Evolutionary conservation across 2,888 invertebrate genomes (phyloP), one percentile per base, ranked within the genome.

Genomic region (Gymnosoma rotundatum): DNA sequence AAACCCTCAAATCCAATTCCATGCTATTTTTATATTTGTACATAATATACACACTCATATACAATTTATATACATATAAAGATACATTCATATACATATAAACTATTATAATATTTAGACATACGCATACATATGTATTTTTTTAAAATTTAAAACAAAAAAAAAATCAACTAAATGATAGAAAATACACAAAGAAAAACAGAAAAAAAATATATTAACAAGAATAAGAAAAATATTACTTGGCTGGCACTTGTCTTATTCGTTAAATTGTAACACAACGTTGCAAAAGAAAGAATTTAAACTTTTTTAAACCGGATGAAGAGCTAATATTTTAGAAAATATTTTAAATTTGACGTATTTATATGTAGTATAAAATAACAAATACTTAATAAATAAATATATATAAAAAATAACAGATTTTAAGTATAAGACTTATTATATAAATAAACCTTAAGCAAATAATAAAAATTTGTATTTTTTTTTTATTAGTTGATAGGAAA

Each of bases 171-270:
- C 52, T 69, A 81, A 60, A 52, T 38, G 4, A 60, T 66, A 58
- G 20, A 64, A 74, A 45, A 6, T 58, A 36, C 32, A 63, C 2
- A 32, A 52, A 63, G 45, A 21, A 63, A 9, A 16, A 21, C 25
- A 14, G 25, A 48, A 48, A 16, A 72, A 14, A 38, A 48, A 54
- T 45, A 18, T 36, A 64, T 50, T 70, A 32, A 72, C 18, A 58
- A 69, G 67, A 67, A 79, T 73, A 79, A 64, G 64, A 64, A 67
- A 45, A 61, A 73, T 70, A 69, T 78, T 81, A 84, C 70, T 78
- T 81, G 74, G 74, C 81, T 84, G 84, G 84, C 84, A 84, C 84
- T 84, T 84, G 84, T 84, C 81, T 84, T 84, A 78, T 84, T 81
- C 63, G 48, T 42, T 52, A 73, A 42, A 70, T 60, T 66, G 38